phyloP scores from a whole-genome alignment of 2,113 vertebrate species.

The Onychostoma macrolepis region DNA sequence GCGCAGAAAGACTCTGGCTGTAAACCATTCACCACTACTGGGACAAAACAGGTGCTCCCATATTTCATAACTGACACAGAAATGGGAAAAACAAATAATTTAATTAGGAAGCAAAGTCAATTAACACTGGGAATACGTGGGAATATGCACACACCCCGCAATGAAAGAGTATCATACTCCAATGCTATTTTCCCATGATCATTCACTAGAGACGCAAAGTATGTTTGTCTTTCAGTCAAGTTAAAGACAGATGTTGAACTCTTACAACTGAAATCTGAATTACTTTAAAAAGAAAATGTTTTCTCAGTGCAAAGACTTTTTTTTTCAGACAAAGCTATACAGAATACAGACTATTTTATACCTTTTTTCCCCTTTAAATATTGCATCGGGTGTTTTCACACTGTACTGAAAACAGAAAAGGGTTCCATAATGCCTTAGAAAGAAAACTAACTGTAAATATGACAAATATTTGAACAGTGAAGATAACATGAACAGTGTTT shows the following conservation, averaged over 20 bases:
- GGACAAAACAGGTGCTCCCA: slow-evolving; percentile 27
- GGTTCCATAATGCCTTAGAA: neutral
- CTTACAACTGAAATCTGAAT: slow-evolving; percentile 9
- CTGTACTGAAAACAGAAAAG: neutral
- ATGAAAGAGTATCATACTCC: neutral
- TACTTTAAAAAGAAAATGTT: neutral
- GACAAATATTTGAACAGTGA: too few species aligned
- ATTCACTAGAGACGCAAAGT: neutral
- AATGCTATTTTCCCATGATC: slow-evolving; percentile 1
- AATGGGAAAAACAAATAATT: slow-evolving; percentile 15
- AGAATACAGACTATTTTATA: neutral
- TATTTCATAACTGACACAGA: slow-evolving; percentile 25
- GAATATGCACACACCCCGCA: slow-evolving; percentile 4
- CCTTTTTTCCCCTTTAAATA: neutral
- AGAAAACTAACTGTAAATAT: neutral
- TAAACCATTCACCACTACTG: slow-evolving; percentile 1
- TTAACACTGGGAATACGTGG: slow-evolving; percentile 4
- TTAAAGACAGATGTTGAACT: slow-evolving; percentile 47
- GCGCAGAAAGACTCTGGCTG: slow-evolving; percentile 5
- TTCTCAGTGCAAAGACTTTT: neutral
- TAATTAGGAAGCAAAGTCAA: slow-evolving; percentile 14
- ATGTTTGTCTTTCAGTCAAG: slow-evolving; percentile 25
- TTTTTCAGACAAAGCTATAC: neutral
- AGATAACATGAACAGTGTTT: neutral
- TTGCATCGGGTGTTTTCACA: neutral